Evolutionary conservation across 2,797 vertebrate species (phyloP), one percentile per base, ranked within the genome.

Genomic region (Chaetophractus vellerosus): DNA sequence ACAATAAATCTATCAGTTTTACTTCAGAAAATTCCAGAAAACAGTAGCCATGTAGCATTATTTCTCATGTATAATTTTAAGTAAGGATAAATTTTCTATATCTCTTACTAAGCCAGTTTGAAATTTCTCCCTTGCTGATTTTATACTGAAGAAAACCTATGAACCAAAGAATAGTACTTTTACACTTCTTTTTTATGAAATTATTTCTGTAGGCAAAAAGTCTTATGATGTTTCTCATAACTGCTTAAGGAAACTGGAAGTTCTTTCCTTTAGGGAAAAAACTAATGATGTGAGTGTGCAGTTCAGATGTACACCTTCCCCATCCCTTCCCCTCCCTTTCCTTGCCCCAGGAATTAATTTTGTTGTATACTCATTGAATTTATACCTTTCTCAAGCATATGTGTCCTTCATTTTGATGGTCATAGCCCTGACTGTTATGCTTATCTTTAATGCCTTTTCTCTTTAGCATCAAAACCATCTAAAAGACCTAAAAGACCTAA

Each of bases 381-480:
- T 83, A 55, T 83, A 71, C 68, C 15, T 93, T 93, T 87, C 24
- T 96, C 1, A 14, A 72, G 0, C 2, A 28, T 72, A 28, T 57
- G 3, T 80, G 14, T 90, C 64, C 69, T 90, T 93, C 71, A 84
- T 79, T 91, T 76, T 93, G 55, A 74, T 23, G 59, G 28, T 74
- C 31, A 36, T 0, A 75, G 31, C 28, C 28, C 57, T 72, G 38
- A 76, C 5, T 2, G 61, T 61, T 81, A 48, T 78, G 63, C 84
- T 95, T 82, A 95, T 84, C 92, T 92, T 78, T 61, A 63, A 91
- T 81, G 85, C 81, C 9, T 90, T 93, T 94, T 52, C 90, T 86
- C 75, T 94, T 92, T 93, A 96, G 85, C 52, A 6, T 80, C n/a
- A 16, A 94, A 96, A 93, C 64, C 50, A 90, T 55, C 69, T 41